Evolutionary conservation across 2,113 vertebrate species (phyloP).

Genomic region (Oophaga pumilio): DNA sequence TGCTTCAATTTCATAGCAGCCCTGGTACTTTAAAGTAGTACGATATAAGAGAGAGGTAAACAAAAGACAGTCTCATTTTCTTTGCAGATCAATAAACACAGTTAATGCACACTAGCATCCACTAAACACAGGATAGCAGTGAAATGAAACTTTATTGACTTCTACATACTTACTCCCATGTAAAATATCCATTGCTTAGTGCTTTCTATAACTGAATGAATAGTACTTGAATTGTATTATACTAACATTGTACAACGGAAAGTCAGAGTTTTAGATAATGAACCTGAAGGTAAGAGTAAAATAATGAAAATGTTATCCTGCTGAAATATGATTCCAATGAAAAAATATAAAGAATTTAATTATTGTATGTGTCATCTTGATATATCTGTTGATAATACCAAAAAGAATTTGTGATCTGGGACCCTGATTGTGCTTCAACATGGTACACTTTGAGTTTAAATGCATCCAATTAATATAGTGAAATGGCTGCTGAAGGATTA

Average conservation of each 20-base stretch:
- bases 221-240: background rate
- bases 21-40: background rate
- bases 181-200: background rate
- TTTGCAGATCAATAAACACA: constrained; percentile 4
- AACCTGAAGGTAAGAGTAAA: background rate
- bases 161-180: background rate
- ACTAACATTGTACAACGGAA: background rate
- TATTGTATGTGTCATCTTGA: too few relatives aligned
- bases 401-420: too few relatives aligned
- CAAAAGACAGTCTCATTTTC: background rate
- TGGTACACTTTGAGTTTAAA: too few relatives aligned
- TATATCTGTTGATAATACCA: too few relatives aligned
- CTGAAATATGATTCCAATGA: too few relatives aligned
- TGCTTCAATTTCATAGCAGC: background rate
- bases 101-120: background rate
- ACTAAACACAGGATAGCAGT: background rate
- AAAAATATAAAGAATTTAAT: too few relatives aligned
- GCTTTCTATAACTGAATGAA: background rate
- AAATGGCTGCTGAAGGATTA: too few relatives aligned
- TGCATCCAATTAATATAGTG: too few relatives aligned
- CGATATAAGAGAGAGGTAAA: background rate
- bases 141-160: background rate
- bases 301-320: background rate
- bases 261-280: background rate
- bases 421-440: too few relatives aligned